Evolutionary conservation across 2,888 invertebrate species (phyloP).

Genomic region (Drosophila nigritarsus): DNA sequence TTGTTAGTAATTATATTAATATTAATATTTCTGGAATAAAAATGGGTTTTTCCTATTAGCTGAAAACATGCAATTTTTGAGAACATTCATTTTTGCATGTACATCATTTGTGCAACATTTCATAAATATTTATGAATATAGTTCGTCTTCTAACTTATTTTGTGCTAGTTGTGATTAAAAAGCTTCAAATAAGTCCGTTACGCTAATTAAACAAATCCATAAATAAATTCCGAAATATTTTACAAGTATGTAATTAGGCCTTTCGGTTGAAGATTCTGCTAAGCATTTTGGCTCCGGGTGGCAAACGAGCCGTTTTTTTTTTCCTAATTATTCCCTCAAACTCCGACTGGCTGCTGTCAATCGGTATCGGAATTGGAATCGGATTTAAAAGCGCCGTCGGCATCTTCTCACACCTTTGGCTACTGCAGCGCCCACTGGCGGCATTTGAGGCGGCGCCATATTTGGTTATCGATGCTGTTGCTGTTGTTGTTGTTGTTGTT

Average conservation of each 20-base stretch:
- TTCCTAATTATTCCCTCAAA: constrained; percentile 5
- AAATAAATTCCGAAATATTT: constrained; percentile 9
- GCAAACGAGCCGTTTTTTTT: constrained; percentile 1
- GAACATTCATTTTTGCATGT: not conserved
- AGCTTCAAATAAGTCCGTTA: constrained; percentile 17
- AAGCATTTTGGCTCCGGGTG: constrained; percentile 3
- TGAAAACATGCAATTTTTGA: not conserved
- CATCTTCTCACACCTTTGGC: constrained; percentile 58
- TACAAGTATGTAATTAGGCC: not conserved
- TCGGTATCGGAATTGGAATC: constrained; percentile 6
- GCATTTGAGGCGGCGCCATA: constrained; percentile 66
- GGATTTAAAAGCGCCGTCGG: constrained; percentile 41
- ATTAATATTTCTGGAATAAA: too few relatives aligned
- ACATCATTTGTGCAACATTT: not conserved
- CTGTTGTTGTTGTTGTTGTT: constrained; percentile 16
- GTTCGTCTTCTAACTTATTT: not conserved
- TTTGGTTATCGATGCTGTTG: constrained; percentile 50
- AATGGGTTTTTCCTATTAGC: not conserved
- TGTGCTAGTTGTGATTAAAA: not conserved
- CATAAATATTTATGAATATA: not conserved
- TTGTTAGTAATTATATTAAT: too few relatives aligned
- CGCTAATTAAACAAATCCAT: constrained; percentile 24
- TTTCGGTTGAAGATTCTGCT: constrained; percentile 21
- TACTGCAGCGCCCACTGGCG: constrained; percentile 53
- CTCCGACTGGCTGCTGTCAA: constrained; percentile 7